Evolutionary conservation across 2,113 vertebrate genomes (phyloP), one percentile per base, ranked within the genome.

Genomic region (Melanostigma gelatinosum): DNA sequence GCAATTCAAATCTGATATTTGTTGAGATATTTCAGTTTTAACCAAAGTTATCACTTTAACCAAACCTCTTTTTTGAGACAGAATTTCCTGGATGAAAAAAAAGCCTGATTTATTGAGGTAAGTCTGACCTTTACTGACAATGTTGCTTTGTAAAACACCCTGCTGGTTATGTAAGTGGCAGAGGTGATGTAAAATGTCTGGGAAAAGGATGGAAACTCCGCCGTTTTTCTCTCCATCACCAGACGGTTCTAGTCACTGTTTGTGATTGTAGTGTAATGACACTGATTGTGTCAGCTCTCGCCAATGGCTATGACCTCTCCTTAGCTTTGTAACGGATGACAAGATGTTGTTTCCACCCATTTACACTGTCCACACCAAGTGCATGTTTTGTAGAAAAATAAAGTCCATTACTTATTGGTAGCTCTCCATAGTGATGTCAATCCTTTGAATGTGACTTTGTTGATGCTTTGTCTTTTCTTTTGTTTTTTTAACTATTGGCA

Each of bases 301-400:
- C 42, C 50, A n/a, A 18, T 13, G 18, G 70, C 66, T 61, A 12
- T 54, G 40, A 65, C 34, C 63, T 16, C n/a, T 60, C 12, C 48
- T 70, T 22, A 29, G 77, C 77, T 84, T 74, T 84, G 67, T 79
- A 63, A 78, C 57, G 1, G 11, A n/a, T 80, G 64, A 57, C 55
- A 65, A 60, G 66, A 73, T 48, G 55, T 55, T 67, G 50, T 83
- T 72, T 83, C 48, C 69, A 74, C 46, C 36, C 54, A 46, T 82
- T 82, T 68, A 70, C 71, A 82, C 60, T 50, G 68, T 85, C 67
- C 5, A 66, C 77, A 76, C 66, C 68, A 79, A 65, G 50, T 83
- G 88, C 88, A 90, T 90, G 86, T 86, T 88, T 88, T 85, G 60
- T 83, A 88, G 72, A 83, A 68, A 84, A 90, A 85, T 88, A 87